Percentiles rank a stretch among this genome's conserved stretches.
Evolutionary conservation across 2,797 vertebrate genomes (phyloP).

Genomic region (Fistularia commersonii): DNA sequence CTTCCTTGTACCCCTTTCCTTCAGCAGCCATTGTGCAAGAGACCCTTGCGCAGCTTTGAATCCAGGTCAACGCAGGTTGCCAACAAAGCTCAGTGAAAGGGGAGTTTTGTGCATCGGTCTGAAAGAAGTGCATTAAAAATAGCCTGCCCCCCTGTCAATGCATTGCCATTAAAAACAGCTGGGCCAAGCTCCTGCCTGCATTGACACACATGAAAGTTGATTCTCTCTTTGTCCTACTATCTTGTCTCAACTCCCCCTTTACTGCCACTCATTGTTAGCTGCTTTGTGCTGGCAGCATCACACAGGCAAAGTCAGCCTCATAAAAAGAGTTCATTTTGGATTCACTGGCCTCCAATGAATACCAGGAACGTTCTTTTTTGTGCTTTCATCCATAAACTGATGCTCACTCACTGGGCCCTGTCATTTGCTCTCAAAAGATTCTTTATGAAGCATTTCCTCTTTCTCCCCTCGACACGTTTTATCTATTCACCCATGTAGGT

Average conservation of each 20-base stretch:
- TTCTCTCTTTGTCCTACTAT: constrained; percentile 75
- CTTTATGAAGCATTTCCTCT: constrained; percentile 67
- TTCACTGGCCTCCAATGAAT: constrained; percentile 74
- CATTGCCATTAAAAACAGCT: constrained; percentile 80
- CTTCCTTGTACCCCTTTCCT: constrained; percentile 30
- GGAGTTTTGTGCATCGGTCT: constrained; percentile 47
- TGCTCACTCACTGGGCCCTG: constrained; percentile 65
- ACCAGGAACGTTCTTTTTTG: constrained; percentile 75
- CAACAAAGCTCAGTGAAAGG: constrained; percentile 72
- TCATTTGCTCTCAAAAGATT: constrained; percentile 68
- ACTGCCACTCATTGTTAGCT: constrained; percentile 67
- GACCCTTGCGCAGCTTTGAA: constrained; percentile 72
- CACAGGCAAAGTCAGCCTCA: constrained; percentile 71
- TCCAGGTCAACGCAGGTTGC: constrained; percentile 81
- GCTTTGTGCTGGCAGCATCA: constrained; percentile 66
- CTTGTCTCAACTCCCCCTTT: constrained; percentile 76
- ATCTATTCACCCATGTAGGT: constrained; percentile 64
- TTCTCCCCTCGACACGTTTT: constrained; percentile 55
- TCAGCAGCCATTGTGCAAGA: constrained; percentile 69
- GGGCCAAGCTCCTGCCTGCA: constrained; percentile 71
- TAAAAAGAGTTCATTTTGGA: constrained; percentile 82
- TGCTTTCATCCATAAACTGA: constrained; percentile 71
- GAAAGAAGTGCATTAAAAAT: constrained; percentile 80
- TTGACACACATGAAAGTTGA: constrained; percentile 79
- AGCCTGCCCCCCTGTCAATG: constrained; percentile 73